phyloP scores from a whole-genome alignment of 2,113 vertebrate species.

The Albula glossodonta region DNA sequence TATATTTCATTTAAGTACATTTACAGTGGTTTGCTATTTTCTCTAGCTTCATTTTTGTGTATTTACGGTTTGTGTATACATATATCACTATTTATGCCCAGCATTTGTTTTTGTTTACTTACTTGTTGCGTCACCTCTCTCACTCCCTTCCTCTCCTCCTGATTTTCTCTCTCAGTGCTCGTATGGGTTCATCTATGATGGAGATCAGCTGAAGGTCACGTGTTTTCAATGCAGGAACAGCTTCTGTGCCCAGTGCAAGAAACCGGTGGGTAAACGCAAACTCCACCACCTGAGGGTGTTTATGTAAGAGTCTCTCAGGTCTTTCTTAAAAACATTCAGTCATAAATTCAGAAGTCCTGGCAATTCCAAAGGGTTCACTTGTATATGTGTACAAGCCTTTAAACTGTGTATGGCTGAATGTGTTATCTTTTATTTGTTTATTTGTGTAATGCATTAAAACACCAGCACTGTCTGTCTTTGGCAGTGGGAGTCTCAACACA shows the following conservation, averaged over 20 bases:
- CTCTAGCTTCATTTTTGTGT: no score
- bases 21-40: no score
- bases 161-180: constrained; percentile 55
- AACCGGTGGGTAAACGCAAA: constrained; percentile 71
- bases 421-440: no score
- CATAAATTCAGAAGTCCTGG: no score
- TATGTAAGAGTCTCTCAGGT: no score
- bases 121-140: not conserved
- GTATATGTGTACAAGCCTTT: no score
- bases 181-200: constrained; percentile 67
- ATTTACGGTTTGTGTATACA: not conserved
- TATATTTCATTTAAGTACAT: no score
- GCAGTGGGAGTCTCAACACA: constrained; percentile 79
- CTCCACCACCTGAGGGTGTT: no score
- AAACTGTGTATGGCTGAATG: no score
- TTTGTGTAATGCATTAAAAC: no score
- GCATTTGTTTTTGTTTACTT: not conserved
- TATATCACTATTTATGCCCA: not conserved
- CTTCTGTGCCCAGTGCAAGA: constrained; percentile 85
- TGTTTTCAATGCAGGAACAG: constrained; percentile 81
- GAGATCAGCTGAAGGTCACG: constrained; percentile 82
- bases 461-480: not conserved
- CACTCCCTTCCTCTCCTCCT: not conserved
- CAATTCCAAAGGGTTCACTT: no score
- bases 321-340: no score